Percentiles rank a stretch among this genome's conserved stretches.
These are phyloP conservation scores for Argyra leucocephala DNA, from an alignment of 2,888 invertebrate species.

Conservation along the genomic window DNA sequence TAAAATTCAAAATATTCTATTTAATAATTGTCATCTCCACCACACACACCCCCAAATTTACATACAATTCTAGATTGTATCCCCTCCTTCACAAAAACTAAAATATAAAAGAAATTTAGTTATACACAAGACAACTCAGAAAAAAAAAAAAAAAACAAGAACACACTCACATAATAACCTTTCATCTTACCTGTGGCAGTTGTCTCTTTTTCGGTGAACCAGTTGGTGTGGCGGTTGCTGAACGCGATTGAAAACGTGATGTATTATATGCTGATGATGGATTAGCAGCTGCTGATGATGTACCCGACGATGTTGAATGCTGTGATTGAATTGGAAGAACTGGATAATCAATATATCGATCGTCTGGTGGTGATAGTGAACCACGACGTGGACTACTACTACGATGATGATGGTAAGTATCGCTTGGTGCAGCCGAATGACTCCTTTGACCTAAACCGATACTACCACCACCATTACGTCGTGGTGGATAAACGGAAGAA, in stretches of 20 bases:
- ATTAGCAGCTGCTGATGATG: conserved; percentile 20
- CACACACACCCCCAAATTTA: no score
- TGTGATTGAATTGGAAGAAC: conserved; percentile 41
- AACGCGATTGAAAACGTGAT: conserved; percentile 69
- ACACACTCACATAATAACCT: no score
- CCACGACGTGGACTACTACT: conserved; percentile 69
- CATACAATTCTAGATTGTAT: no score
- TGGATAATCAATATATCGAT: conserved; percentile 43
- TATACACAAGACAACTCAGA: no score
- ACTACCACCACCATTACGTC: conserved; percentile 42
- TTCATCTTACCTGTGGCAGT: conserved; percentile 79
- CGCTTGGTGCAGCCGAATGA: conserved; percentile 72
- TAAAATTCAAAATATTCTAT: no score
- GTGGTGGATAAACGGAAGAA: conserved; percentile 42
- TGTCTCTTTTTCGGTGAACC: conserved; percentile 94
- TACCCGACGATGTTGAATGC: conserved; percentile 14
- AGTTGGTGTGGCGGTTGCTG: conserved; percentile 86
- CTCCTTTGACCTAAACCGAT: conserved; percentile 56
- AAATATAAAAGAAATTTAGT: no score
- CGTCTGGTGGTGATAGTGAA: conserved; percentile 44
- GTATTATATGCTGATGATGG: conserved; percentile 33
- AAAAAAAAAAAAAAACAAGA: no score
- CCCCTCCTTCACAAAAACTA: no score
- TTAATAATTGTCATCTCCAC: no score
- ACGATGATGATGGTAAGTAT: conserved; percentile 42